Conservation (phyloP, 2,888 invertebrate species). For the Galerucella pusilla region DNA sequence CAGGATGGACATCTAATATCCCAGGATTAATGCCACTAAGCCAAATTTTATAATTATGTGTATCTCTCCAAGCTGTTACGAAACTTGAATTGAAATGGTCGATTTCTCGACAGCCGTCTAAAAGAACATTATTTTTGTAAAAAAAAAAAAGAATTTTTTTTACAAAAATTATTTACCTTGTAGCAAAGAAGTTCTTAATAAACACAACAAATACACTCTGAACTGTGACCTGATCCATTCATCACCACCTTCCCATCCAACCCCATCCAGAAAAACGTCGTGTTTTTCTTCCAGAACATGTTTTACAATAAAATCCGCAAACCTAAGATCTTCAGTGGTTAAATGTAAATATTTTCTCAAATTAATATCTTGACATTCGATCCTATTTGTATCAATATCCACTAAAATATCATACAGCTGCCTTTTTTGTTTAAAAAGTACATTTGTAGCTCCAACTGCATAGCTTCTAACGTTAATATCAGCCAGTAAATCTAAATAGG, state of each 20-base stretch:
- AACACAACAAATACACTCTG: conserved; percentile 83
- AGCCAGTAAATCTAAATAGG: conserved; percentile 91
- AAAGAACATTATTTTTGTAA: too few species aligned
- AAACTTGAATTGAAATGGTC: conserved; percentile 91
- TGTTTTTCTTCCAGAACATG: conserved; percentile 74
- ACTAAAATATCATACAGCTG: conserved; percentile 93
- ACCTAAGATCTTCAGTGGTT: conserved; percentile 91
- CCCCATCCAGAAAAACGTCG: conserved; percentile 78
- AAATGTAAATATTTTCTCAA: conserved; percentile 85
- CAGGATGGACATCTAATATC: conserved; percentile 77
- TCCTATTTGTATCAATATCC: conserved; percentile 79
- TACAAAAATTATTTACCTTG: conserved; percentile 67
- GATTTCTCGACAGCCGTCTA: conserved; percentile 81
- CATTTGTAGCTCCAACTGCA: conserved; percentile 97
- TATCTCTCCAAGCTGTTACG: conserved; percentile 85
- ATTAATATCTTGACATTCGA: conserved; percentile 84
- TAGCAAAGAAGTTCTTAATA: conserved; percentile 81
- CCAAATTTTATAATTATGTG: conserved; percentile 92
- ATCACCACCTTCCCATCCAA: conserved; percentile 93
- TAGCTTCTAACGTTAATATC: conserved; percentile 89
- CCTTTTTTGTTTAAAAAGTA: conserved; percentile 95
- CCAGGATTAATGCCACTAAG: conserved; percentile 73
- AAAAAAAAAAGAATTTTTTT: too few species aligned
- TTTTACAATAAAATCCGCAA: conserved; percentile 92
- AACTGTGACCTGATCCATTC: conserved; percentile 97